phyloP scores from a whole-genome alignment of 2,888 invertebrate genomes.

The Mesochorus sp. region DNA sequence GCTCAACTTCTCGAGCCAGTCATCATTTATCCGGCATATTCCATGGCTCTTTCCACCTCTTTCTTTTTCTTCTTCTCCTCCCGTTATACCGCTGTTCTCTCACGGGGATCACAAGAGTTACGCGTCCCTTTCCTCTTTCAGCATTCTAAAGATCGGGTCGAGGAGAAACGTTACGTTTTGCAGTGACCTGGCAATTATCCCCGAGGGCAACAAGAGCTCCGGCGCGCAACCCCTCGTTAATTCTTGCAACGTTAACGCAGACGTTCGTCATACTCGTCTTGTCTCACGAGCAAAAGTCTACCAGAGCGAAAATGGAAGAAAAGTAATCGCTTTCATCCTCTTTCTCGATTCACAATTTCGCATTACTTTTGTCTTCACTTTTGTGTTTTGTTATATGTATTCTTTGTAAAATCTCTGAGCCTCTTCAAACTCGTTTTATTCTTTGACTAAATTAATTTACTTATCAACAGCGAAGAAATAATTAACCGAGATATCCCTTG shows the following conservation, averaged over 20 bases:
- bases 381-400: too few relatives aligned
- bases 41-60: conserved; percentile 55
- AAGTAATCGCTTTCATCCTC: neutral
- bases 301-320: neutral
- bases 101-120: conserved; percentile 40
- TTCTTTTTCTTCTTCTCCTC: conserved; percentile 32
- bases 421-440: too few relatives aligned
- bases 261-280: conserved; percentile 72
- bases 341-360: neutral
- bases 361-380: neutral
- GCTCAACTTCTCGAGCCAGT: conserved; percentile 58
- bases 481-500: too few relatives aligned
- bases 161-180: conserved; percentile 70
- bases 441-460: too few relatives aligned
- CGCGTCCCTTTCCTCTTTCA: conserved; percentile 62
- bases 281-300: conserved; percentile 51
- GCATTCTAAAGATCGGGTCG: conserved; percentile 74
- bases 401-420: too few relatives aligned
- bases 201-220: conserved; percentile 46
- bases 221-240: conserved; percentile 65
- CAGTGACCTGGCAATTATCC: conserved; percentile 76
- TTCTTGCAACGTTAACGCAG: conserved; percentile 68
- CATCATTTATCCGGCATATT: conserved; percentile 67
- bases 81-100: conserved; percentile 26
- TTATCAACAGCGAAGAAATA: too few relatives aligned